Evolutionary conservation across 2,113 vertebrate genomes (phyloP), one percentile per base, ranked within the genome.

Genomic region (Columba janthina): DNA sequence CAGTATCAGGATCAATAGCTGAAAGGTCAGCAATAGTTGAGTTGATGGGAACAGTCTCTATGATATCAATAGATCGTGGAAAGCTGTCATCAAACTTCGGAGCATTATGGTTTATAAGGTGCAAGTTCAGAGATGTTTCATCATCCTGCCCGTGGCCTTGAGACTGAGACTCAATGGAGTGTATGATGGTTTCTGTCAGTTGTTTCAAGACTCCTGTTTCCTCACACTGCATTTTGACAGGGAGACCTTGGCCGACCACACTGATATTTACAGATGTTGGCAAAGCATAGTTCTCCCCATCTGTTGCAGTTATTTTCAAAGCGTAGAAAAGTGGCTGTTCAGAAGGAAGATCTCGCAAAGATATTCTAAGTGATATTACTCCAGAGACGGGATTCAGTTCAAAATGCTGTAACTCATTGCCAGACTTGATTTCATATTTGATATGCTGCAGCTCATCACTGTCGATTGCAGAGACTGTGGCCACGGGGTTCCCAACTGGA

Each of bases 391-490:
- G 93, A 94, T 99, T 97, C 32, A 99, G 95, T 31, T 96, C 93
- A 95, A 99, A 99, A 83, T 99, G 97, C n/a, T 93, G 97, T 10
- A 97, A 96, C 62, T 99, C 98, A 1, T 99, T 99, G 60, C 99
- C 99, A 34, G 98, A 98, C 57, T 98, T 92, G 6, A 99, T 98
- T 93, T 98, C 90, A 0, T 99, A 99, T 72, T 76, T 98, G 58
- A 99, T 97, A 89, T 98, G 99, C 96, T 99, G 98, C 72, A 99
- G 98, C 94, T 99, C 99, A 61, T 99, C 99, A 32, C 98, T 95
- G 90, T 99, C 99, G 0, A 99, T 98, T 31, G 99, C 99, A 25
- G 99, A 99, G 90, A 99, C 94, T 0, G 98, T 98, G 57, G 95
- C 98, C 22, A 99, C 91, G 2, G 96, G 95, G 8, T 86, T 94